A percentile compares a stretch with the other conserved stretches of the same genome.
Conservation (phyloP, 2,113 vertebrate genomes). For the Pavo muticus region DNA sequence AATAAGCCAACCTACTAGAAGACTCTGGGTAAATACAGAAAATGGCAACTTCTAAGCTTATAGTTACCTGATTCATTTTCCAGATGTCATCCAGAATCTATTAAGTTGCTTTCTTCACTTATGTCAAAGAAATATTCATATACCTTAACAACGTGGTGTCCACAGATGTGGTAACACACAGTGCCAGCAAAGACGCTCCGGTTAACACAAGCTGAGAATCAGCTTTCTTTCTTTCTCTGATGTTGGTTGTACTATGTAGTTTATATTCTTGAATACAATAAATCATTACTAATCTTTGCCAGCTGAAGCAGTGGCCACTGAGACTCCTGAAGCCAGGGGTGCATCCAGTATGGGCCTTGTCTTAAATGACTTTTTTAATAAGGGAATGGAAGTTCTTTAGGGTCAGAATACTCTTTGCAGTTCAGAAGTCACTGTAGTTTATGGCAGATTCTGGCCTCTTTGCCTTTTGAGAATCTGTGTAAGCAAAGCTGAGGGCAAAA, state of each 20-base stretch:
- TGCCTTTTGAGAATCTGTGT: not conserved
- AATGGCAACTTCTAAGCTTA: not conserved
- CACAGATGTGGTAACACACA: not conserved
- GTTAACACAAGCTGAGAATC: slow-evolving; percentile 25
- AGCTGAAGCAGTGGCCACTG: not conserved
- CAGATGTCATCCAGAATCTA: not conserved
- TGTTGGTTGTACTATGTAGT: not conserved
- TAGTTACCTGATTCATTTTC: not conserved
- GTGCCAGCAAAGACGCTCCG: not conserved
- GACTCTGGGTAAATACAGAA: not conserved
- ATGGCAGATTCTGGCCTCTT: not conserved
- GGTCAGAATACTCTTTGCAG: not conserved
- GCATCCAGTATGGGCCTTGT: not conserved
- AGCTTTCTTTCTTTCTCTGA: not conserved
- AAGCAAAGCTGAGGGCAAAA: not conserved
- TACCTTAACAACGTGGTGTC: not conserved
- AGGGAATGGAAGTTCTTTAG: not conserved
- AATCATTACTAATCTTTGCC: slow-evolving; percentile 11
- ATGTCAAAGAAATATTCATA: not conserved
- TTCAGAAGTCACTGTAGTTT: not conserved
- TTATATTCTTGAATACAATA: not conserved
- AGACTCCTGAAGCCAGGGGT: not conserved
- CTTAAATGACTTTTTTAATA: slow-evolving; percentile 4
- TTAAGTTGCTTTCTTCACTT: not conserved
- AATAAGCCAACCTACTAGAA: not conserved